Evolutionary conservation across 2,797 vertebrate genomes (phyloP), one percentile per base, ranked within the genome.

Genomic region (Sebastiscus albofasciatus): DNA sequence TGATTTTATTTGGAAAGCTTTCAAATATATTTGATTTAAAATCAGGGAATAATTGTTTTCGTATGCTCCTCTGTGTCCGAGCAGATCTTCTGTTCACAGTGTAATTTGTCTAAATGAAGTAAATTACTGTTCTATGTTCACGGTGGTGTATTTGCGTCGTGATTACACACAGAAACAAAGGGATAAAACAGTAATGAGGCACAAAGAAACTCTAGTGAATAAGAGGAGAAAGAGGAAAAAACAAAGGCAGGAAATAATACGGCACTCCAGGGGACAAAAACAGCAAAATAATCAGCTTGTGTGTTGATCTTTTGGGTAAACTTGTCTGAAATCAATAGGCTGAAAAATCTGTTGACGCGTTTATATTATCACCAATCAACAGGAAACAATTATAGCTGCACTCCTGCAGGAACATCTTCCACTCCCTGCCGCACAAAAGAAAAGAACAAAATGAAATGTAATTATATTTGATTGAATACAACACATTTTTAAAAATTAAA

Each of bases 41-140:
- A 66, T 76, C 9, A 36, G 12, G 33, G 39, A 60, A 69, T 72
- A 36, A 69, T 64, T 73, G 24, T 67, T 77, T 72, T 61, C 33
- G 22, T 27, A 2, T 27, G 24, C 52, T 13, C 24, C 4, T 29
- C 22, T 20, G 39, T 34, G 31, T 49, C 26, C 2, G 0, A 73
- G 24, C 10, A 24, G 27, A 55, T 58, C 29, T 3, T n/a, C 6
- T 26, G n/a, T 26, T 75, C 31, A 20, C n/a, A 29, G 11, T 12
- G 52, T 31, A 65, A 69, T 80, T 69, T 58, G 60, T 70, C 72
- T 54, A 29, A 49, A 77, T 59, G 20, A 72, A 58, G 42, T 13
- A 22, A 75, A 36, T 69, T 42, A 26, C 7, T 31, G 58, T 46
- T 67, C 33, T 42, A 18, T 58, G 65, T 46, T 72, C 3, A 68